phyloP scores from a whole-genome alignment of 2,888 invertebrate genomes.

The Philonicus albiceps region DNA sequence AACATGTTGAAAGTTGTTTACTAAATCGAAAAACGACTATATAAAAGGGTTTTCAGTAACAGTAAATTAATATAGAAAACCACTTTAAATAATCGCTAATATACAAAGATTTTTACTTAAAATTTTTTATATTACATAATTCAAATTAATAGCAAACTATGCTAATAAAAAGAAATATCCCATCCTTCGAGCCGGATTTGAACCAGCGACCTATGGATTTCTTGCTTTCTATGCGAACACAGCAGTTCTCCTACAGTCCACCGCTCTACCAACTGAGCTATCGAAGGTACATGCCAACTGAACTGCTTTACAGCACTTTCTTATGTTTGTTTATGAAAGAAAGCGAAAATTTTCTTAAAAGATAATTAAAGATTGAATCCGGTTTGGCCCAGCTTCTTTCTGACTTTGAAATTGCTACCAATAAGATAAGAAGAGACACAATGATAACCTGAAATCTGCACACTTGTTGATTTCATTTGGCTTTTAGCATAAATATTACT shows the following conservation, averaged over 20 bases:
- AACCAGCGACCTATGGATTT: constrained; percentile 74
- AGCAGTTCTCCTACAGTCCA: constrained; percentile 54
- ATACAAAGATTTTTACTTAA: too few relatives aligned
- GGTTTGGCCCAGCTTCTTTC: background rate
- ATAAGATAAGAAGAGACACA: background rate
- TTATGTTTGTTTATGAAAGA: background rate
- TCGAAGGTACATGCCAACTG: constrained; percentile 51
- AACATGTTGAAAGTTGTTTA: too few relatives aligned
- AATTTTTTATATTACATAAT: too few relatives aligned
- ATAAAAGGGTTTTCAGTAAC: too few relatives aligned
- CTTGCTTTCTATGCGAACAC: constrained; percentile 45
- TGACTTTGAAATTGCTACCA: background rate
- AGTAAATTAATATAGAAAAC: too few relatives aligned
- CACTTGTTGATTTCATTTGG: background rate
- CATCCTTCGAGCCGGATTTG: constrained; percentile 74
- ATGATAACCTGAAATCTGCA: background rate
- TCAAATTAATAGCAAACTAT: background rate
- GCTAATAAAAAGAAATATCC: constrained; percentile 41
- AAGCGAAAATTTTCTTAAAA: background rate
- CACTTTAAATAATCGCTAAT: too few relatives aligned
- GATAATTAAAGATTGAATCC: background rate
- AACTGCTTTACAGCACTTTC: background rate
- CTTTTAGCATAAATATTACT: background rate
- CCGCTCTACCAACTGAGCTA: constrained; percentile 58
- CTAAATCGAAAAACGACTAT: too few relatives aligned